Conservation (phyloP, 2,797 vertebrate genomes). For the Muscicapa striata region DNA sequence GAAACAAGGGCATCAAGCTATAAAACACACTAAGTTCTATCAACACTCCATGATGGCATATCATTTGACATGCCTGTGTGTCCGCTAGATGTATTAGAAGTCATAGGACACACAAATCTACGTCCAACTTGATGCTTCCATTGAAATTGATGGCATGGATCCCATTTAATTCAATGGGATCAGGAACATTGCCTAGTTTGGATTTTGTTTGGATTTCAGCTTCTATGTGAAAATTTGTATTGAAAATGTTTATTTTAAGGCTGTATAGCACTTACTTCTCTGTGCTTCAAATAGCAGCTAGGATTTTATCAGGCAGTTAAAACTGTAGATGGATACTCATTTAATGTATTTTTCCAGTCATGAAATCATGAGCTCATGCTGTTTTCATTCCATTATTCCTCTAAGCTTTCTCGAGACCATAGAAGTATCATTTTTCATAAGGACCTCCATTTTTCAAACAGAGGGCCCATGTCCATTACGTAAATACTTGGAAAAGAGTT, state of each 20-base stretch:
- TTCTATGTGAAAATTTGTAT: slow-evolving; percentile 41
- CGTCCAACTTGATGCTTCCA: not conserved
- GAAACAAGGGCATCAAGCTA: slow-evolving; percentile 5
- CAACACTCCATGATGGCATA: not conserved
- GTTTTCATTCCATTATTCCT: slow-evolving; percentile 17
- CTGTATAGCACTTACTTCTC: slow-evolving; percentile 35
- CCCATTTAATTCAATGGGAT: slow-evolving; percentile 63
- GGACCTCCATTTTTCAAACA: slow-evolving; percentile 20
- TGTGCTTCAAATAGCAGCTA: slow-evolving; percentile 50
- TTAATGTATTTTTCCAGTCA: slow-evolving; percentile 58
- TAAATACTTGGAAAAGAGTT: slow-evolving; percentile 9
- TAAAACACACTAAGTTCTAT: not conserved
- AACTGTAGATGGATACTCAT: slow-evolving; percentile 32
- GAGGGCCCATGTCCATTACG: not conserved
- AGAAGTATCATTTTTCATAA: slow-evolving; percentile 7
- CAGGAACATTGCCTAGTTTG: slow-evolving; percentile 57
- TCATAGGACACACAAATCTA: not conserved
- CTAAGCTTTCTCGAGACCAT: not conserved
- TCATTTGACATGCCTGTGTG: not conserved
- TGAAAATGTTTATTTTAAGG: slow-evolving; percentile 57
- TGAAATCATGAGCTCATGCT: slow-evolving; percentile 33
- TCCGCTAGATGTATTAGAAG: not conserved
- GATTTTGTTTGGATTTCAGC: slow-evolving; percentile 61
- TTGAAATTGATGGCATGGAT: slow-evolving; percentile 30
- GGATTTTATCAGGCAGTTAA: slow-evolving; percentile 52